Conservation (phyloP, 2,113 vertebrate genomes). For the Nyctibius bracteatus region DNA sequence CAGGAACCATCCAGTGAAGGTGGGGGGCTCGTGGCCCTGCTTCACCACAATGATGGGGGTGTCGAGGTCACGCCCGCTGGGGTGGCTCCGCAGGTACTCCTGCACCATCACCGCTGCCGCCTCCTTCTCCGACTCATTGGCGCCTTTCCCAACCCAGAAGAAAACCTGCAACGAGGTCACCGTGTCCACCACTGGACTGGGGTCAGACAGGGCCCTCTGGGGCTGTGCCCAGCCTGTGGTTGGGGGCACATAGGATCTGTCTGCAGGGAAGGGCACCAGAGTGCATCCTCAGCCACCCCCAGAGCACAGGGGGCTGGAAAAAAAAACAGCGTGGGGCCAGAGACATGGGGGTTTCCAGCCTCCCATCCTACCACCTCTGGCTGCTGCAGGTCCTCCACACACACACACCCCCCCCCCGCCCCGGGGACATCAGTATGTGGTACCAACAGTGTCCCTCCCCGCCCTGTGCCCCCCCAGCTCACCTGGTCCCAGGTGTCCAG, state of each 20-base stretch:
- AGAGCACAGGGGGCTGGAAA: not conserved
- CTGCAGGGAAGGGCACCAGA: fast-evolving
- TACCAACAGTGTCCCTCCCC: not conserved
- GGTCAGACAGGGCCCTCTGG: not conserved
- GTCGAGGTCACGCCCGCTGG: slow-evolving; percentile 69
- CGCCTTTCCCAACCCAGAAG: slow-evolving; percentile 80
- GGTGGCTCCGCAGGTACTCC: slow-evolving; percentile 82
- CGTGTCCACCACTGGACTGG: not conserved
- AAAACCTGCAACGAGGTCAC: slow-evolving; percentile 71
- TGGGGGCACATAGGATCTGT: not conserved
- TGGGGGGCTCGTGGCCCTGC: slow-evolving; percentile 84
- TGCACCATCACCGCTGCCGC: slow-evolving; percentile 69
- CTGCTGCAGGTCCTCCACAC: not conserved
- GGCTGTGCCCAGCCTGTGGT: fast-evolving
- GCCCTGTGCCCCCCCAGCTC: fast-evolving
- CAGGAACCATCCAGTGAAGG: slow-evolving; percentile 86
- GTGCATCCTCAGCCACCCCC: not conserved
- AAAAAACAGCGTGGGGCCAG: not conserved
- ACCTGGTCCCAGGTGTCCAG: slow-evolving; percentile 88
- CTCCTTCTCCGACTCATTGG: slow-evolving; percentile 77
- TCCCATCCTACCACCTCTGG: not conserved
- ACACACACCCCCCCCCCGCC: not conserved
- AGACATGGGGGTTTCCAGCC: not conserved
- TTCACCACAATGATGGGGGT: slow-evolving; percentile 85
- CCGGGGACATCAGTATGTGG: fast-evolving